These are phyloP conservation scores for Illadopsis cleaveri DNA, from an alignment of 2,113 vertebrate species.

Conservation along the genomic window DNA sequence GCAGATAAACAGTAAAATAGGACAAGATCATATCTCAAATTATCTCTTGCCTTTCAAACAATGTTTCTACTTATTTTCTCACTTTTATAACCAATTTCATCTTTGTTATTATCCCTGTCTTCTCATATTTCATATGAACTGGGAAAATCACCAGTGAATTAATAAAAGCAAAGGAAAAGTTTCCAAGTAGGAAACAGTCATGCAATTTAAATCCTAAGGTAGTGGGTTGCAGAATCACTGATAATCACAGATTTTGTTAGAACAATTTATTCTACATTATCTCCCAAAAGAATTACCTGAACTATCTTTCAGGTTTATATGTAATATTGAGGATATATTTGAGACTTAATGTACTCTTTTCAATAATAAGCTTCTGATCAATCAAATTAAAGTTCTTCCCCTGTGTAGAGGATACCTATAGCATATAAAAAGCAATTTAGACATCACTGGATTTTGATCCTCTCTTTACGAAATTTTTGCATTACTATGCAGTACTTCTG, in stretches of 20 bases:
- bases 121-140: not conserved
- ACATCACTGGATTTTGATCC: not conserved
- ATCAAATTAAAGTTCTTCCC: not conserved
- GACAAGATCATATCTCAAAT: not conserved
- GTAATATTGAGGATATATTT: not conserved
- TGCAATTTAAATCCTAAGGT: not conserved
- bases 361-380: not conserved
- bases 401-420: not conserved
- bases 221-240: not conserved
- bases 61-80: not conserved
- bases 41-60: not conserved
- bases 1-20: not conserved
- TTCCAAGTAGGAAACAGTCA: not conserved
- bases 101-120: not conserved
- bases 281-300: not conserved
- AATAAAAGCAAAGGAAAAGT: not conserved
- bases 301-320: not conserved
- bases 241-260: not conserved
- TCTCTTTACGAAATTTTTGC: not conserved
- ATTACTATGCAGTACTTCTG: accelerated
- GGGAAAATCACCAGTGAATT: not conserved
- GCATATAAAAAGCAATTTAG: not conserved
- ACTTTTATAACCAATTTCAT: constrained; percentile 17
- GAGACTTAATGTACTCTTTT: not conserved
- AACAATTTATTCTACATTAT: not conserved